phyloP scores from a whole-genome alignment of 2,888 invertebrate genomes.

The Lasioglossum zephyrum region DNA sequence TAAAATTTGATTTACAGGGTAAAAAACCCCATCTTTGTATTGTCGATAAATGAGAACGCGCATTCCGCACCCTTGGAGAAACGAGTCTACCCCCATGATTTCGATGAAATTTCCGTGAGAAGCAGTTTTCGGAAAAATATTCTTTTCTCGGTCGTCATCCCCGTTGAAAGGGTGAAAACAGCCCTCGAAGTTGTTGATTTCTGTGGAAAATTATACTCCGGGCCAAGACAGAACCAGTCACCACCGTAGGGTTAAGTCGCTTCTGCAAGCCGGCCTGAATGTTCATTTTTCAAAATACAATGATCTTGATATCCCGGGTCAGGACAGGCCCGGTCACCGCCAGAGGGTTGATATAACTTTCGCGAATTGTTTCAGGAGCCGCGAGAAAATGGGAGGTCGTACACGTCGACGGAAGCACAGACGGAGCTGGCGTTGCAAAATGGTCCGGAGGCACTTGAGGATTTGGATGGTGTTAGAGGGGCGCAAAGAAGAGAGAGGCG shows the following conservation, averaged over 20 bases:
- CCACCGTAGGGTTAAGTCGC: background rate
- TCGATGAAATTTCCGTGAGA: too few species aligned
- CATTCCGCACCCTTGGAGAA: too few species aligned
- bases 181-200: too few species aligned
- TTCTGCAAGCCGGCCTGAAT: background rate
- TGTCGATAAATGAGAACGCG: too few species aligned
- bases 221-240: background rate
- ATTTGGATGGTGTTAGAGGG: conserved; percentile 77
- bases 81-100: too few species aligned
- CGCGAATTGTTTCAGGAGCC: conserved; percentile 44
- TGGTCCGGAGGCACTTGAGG: conserved; percentile 58
- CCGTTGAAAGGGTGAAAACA: too few species aligned
- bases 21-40: too few species aligned
- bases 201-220: too few species aligned
- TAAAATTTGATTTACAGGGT: too few species aligned
- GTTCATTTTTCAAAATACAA: background rate
- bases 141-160: too few species aligned
- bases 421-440: conserved; percentile 75
- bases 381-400: conserved; percentile 74
- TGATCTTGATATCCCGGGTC: background rate
- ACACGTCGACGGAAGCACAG: conserved; percentile 82
- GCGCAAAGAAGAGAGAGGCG: conserved; percentile 80
- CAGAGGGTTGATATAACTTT: background rate
- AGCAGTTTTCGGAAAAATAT: too few species aligned
- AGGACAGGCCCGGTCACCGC: background rate